Percentiles rank a stretch among this genome's conserved stretches.
These are phyloP conservation scores for Andrena haemorrhoa DNA, from an alignment of 2,888 invertebrate genomes.

Conservation along the genomic window DNA sequence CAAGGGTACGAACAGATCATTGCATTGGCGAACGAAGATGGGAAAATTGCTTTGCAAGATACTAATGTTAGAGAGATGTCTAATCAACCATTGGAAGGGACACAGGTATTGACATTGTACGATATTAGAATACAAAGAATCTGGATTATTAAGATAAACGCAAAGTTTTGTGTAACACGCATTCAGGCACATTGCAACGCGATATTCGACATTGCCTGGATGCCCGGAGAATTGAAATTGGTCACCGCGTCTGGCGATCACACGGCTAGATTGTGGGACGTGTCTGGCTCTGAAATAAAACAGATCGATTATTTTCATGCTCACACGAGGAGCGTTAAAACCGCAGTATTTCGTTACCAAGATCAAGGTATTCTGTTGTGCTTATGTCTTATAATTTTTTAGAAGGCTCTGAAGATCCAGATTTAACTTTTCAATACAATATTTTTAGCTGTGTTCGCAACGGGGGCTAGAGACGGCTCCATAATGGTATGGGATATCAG, in stretches of 20 bases:
- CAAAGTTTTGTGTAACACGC: neutral
- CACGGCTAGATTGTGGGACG: constrained; percentile 92
- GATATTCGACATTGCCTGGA: constrained; percentile 96
- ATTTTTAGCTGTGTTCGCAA: constrained; percentile 90
- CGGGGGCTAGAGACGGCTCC: constrained; percentile 95
- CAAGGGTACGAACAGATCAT: constrained; percentile 89
- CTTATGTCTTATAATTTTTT: neutral
- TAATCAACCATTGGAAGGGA: constrained; percentile 77
- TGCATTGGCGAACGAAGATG: constrained; percentile 95
- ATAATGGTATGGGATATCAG: constrained; percentile 94
- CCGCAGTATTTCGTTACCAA: constrained; percentile 90
- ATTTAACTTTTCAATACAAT: constrained; percentile 6
- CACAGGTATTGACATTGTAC: constrained; percentile 85
- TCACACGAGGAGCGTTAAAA: constrained; percentile 93
- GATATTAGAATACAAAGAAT: neutral
- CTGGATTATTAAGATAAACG: neutral
- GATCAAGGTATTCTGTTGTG: constrained; percentile 85
- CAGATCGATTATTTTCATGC: constrained; percentile 89
- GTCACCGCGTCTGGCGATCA: constrained; percentile 95
- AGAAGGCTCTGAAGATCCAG: neutral
- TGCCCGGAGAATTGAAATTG: constrained; percentile 90
- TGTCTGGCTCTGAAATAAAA: constrained; percentile 84
- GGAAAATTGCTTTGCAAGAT: constrained; percentile 87
- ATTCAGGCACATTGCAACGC: constrained; percentile 91
- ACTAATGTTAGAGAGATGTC: constrained; percentile 74